Percentiles rank a stretch among this genome's conserved stretches.
Evolutionary conservation across 1,140 invertebrate genomes (phyloP).

Genomic region (Campoletis sonorensis): DNA sequence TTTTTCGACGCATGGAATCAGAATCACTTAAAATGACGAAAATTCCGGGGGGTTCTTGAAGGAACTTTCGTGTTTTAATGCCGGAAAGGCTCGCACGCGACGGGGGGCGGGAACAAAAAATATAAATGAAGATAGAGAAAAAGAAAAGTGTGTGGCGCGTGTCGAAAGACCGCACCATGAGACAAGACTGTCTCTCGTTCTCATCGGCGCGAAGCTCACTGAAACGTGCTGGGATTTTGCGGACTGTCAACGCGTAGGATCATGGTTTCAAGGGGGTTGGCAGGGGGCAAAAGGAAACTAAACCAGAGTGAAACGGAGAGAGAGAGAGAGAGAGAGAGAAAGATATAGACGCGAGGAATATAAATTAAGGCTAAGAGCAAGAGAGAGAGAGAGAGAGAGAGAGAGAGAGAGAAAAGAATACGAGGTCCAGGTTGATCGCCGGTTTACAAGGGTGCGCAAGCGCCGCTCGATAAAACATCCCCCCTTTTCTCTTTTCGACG

Average conservation of each 20-base stretch:
- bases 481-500: constrained; percentile 36
- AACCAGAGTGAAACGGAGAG: not conserved
- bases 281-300: not conserved
- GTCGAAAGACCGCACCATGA: constrained; percentile 60
- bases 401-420: not conserved
- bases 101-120: too few species aligned
- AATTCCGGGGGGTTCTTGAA: too few species aligned
- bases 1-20: too few species aligned
- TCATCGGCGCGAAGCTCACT: constrained; percentile 49
- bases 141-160: constrained; percentile 31
- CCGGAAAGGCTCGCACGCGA: too few species aligned
- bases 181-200: constrained; percentile 61
- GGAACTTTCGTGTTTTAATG: too few species aligned
- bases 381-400: constrained; percentile 13
- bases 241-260: not conserved
- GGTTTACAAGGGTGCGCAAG: constrained; percentile 60
- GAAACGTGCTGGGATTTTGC: constrained; percentile 19
- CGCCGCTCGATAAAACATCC: constrained; percentile 71
- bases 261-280: not conserved
- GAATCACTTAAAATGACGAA: too few species aligned
- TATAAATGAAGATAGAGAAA: not conserved
- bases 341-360: constrained; percentile 13
- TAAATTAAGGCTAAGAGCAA: not conserved
- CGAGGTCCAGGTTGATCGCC: constrained; percentile 43
- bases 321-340: constrained; percentile 1